A percentile compares a stretch with the other conserved stretches of the same genome.
Evolutionary conservation across 2,888 invertebrate genomes (phyloP).

Genomic region (Amiota minor): DNA sequence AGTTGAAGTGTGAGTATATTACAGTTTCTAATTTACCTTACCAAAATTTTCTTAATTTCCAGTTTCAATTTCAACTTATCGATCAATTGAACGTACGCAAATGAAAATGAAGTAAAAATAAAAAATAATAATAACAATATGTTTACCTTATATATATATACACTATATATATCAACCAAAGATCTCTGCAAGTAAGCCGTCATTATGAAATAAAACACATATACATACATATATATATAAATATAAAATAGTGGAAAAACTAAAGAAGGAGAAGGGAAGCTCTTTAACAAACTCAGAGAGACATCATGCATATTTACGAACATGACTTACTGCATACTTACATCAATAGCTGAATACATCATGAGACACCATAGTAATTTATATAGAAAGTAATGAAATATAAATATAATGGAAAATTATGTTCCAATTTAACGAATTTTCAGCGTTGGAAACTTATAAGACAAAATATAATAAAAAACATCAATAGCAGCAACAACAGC

Average conservation of each 20-base stretch:
- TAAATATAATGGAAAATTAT: slow-evolving; percentile 37
- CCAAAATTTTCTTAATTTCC: neutral
- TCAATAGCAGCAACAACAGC: slow-evolving; percentile 31
- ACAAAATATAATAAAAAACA: slow-evolving; percentile 38
- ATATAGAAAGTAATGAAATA: neutral
- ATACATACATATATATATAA: neutral
- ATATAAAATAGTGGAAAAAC: neutral
- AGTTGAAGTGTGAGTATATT: slow-evolving; percentile 1
- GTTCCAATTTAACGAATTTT: slow-evolving; percentile 55
- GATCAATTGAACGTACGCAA: slow-evolving; percentile 19
- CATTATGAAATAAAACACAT: slow-evolving; percentile 9
- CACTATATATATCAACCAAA: neutral
- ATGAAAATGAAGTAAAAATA: neutral
- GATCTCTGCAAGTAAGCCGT: slow-evolving; percentile 21
- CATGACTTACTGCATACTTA: slow-evolving; percentile 29
- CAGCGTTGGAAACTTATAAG: slow-evolving; percentile 32
- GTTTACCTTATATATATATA: neutral
- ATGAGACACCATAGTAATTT: slow-evolving; percentile 41
- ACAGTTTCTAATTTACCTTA: neutral
- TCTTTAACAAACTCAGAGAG: no score
- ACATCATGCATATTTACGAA: no score
- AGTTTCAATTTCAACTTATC: slow-evolving; percentile 12
- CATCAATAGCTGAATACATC: slow-evolving; percentile 30
- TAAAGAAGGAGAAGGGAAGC: neutral
- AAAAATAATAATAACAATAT: neutral